Base-by-base conservation (phyloP, 1,140 invertebrate species). In the Drosophila willistoni region DNA sequence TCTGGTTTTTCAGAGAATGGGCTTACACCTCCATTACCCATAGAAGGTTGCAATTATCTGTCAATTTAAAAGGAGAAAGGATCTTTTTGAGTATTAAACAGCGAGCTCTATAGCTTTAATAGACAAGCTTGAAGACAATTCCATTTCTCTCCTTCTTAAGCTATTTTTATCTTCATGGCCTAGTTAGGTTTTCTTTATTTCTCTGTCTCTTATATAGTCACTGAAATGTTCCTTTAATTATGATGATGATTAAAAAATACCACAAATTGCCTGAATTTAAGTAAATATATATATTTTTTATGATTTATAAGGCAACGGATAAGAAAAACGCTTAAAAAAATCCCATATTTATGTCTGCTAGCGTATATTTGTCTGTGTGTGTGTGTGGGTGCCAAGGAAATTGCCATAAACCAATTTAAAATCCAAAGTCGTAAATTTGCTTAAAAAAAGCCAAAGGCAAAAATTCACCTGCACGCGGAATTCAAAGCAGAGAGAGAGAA, bases 361-460 rank as follows among this genome's bases (percentile, higher is more conserved):
- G 36, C 25, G 63, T 61, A 10, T 56, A 55, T 6, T 29, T 61
- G 34, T 14, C 12, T 34, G 34, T 57, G 75, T 68, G 75, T 14
- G 34, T 57, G 75, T 68, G 75, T 71, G 59, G 55, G 67, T 64
- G 63, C 63, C 64, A 34, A 77, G 75, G 79, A 72, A 81, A 73
- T 82, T 76, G 76, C 79, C 66, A 83, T 81, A 82, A 86, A 79
- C 79, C 76, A 86, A 86, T 86, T 86, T 87, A 69, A 87, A 82
- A 82, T 68, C 69, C 36, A 22, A 44, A 64, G 68, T 71, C 79
- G 77, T 87, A 79, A 86, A 87, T 86, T 73, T 72, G 55, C 60
- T 63, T 51, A 6, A 51, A 47, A 47, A 60, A 44, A 39, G 39
- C 51, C 47, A 39, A 14, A 22, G 54, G 47, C 64, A 25, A 56